Conservation (phyloP, 2,797 vertebrate species). For the Oophaga sylvatica region DNA sequence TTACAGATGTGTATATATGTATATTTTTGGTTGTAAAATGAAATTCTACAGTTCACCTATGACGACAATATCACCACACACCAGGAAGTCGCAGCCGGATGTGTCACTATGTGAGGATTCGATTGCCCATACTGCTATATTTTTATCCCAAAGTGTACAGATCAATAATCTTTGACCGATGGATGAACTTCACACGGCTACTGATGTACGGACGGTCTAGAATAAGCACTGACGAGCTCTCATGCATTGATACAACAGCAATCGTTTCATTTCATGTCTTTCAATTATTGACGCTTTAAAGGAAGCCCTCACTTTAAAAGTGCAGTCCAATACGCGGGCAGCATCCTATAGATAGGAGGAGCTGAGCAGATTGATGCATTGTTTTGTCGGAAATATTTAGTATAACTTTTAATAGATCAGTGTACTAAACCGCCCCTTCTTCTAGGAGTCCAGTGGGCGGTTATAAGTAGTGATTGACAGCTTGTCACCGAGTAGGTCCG, state of each 20-base stretch:
- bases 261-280: neutral
- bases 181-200: constrained; percentile 28
- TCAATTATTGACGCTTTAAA: neutral
- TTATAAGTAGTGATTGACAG: neutral
- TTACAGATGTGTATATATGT: constrained; percentile 72
- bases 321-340: neutral
- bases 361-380: neutral
- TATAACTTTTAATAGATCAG: neutral
- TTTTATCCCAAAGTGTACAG: constrained; percentile 20
- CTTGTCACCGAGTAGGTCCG: neutral
- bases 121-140: constrained; percentile 48
- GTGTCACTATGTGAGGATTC: constrained; percentile 46
- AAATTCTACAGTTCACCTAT: constrained; percentile 52
- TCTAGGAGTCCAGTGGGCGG: neutral
- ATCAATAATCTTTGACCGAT: neutral
- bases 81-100: neutral
- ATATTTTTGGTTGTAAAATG: constrained; percentile 61
- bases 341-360: neutral
- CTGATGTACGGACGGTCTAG: constrained; percentile 38
- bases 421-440: neutral
- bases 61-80: constrained; percentile 28
- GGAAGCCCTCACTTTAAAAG: neutral
- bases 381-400: neutral
- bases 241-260: neutral
- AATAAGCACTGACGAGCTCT: constrained; percentile 44